A percentile compares a stretch with the other conserved stretches of the same genome.
Conservation (phyloP, 2,113 vertebrate genomes). For the Ibidorhyncha struthersii region DNA sequence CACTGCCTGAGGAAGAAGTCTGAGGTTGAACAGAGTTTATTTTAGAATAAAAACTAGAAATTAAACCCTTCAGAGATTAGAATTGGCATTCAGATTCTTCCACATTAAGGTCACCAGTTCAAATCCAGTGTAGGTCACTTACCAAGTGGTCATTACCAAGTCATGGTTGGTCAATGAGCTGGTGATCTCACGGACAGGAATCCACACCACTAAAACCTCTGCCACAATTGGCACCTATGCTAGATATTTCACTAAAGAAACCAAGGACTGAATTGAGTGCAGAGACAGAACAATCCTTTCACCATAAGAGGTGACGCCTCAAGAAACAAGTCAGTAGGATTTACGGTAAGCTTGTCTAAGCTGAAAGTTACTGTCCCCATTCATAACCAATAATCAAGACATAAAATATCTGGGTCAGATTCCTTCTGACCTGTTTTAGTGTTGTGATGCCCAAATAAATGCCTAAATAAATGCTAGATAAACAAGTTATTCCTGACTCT, state of each 20-base stretch:
- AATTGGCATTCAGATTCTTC: not conserved
- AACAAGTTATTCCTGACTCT: constrained; percentile 49
- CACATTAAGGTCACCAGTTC: constrained; percentile 42
- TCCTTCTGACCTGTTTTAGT: not conserved
- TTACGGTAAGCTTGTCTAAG: not conserved
- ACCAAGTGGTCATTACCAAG: constrained; percentile 15
- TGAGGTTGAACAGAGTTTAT: not conserved
- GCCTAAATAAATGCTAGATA: constrained; percentile 24
- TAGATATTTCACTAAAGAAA: not conserved
- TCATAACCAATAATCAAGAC: not conserved
- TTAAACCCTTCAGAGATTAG: not conserved
- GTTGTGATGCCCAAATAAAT: constrained; percentile 18
- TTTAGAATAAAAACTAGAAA: constrained; percentile 30
- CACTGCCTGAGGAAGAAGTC: not conserved
- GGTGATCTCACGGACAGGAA: constrained; percentile 40
- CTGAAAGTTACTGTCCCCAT: not conserved
- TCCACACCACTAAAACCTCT: constrained; percentile 34
- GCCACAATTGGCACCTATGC: constrained; percentile 15
- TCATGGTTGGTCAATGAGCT: not conserved
- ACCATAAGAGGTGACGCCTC: not conserved
- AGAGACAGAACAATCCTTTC: constrained; percentile 15
- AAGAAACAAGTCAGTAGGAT: not conserved
- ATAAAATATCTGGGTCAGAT: constrained; percentile 7
- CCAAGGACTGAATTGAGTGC: not conserved
- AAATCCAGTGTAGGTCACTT: constrained; percentile 26